Evolutionary conservation across 2,888 invertebrate species (phyloP).

Genomic region (Ichneumoninae sp.): DNA sequence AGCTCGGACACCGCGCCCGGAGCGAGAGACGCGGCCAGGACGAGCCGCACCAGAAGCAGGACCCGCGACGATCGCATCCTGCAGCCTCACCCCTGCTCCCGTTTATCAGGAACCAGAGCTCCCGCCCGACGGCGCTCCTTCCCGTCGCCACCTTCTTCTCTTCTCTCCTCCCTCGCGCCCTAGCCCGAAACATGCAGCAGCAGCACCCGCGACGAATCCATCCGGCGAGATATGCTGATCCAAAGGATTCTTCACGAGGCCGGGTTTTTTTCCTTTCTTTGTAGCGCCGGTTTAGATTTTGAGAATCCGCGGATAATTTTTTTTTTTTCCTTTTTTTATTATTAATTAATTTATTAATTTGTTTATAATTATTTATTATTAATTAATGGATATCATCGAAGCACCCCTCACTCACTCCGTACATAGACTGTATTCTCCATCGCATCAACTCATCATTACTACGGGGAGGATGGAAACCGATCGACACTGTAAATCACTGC

Average conservation of each 20-base stretch:
- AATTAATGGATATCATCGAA: neutral
- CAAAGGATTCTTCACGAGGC: too few relatives aligned
- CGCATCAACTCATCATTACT: conserved; percentile 9
- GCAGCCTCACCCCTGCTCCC: conserved; percentile 39
- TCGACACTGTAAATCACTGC: conserved; percentile 40
- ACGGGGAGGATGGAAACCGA: neutral
- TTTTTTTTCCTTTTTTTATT: neutral
- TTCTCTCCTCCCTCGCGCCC: conserved; percentile 55
- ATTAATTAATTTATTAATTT: conserved; percentile 27
- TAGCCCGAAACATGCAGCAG: conserved; percentile 68
- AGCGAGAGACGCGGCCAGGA: conserved; percentile 84
- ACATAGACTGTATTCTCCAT: conserved; percentile 1
- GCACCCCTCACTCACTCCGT: conserved; percentile 20
- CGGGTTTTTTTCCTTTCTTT: too few relatives aligned
- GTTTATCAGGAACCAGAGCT: conserved; percentile 42
- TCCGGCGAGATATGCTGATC: too few relatives aligned
- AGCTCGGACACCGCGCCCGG: conserved; percentile 87
- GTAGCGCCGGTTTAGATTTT: too few relatives aligned
- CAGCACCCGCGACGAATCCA: conserved; percentile 14
- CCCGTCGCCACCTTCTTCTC: conserved; percentile 62
- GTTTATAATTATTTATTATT: neutral
- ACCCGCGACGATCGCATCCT: conserved; percentile 75
- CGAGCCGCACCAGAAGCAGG: conserved; percentile 81
- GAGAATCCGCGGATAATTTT: too few relatives aligned
- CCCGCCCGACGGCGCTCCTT: conserved; percentile 55